Conservation (phyloP, 2,113 vertebrate genomes). For the Seriola quinqueradiata region DNA sequence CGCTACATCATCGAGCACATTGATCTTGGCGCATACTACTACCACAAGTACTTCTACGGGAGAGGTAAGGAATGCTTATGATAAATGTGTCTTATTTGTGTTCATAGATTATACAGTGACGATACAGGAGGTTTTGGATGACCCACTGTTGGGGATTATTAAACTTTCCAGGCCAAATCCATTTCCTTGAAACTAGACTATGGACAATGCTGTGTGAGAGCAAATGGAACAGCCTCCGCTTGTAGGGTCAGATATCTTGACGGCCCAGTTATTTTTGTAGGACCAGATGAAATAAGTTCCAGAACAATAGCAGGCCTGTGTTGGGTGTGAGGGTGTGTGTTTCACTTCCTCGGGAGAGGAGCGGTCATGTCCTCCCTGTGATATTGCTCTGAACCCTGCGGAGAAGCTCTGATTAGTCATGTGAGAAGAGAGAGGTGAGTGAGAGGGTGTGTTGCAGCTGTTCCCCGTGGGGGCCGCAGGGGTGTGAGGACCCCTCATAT, state of each 20-base stretch:
- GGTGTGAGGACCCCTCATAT: conserved; percentile 54
- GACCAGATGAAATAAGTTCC: conserved; percentile 58
- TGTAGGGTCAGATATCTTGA: conserved; percentile 64
- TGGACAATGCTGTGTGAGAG: conserved; percentile 13
- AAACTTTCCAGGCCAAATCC: conserved; percentile 30
- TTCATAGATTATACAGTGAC: conserved; percentile 5
- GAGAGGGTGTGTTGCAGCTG: conserved; percentile 77
- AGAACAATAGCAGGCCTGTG: conserved; percentile 77
- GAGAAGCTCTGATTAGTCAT: conserved; percentile 78
- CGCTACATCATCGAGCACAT: conserved; percentile 98
- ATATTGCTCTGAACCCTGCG: conserved; percentile 68
- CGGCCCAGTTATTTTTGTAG: conserved; percentile 66
- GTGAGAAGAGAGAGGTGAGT: conserved; percentile 76
- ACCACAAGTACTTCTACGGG: conserved; percentile 96
- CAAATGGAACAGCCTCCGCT: conserved; percentile 39
- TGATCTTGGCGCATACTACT: conserved; percentile 97
- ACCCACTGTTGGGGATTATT: conserved; percentile 22
- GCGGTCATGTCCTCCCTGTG: conserved; percentile 68
- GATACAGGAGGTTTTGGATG: conserved; percentile 12
- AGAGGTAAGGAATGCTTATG: conserved; percentile 88
- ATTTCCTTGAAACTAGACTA: conserved; percentile 35
- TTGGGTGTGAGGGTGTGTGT: conserved; percentile 60
- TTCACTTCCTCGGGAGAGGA: conserved; percentile 67
- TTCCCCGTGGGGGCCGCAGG: conserved; percentile 56
- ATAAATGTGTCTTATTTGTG: neutral